Evolutionary conservation across 2,888 invertebrate species (phyloP), one percentile per base, ranked within the genome.

Genomic region (Alitta virens): DNA sequence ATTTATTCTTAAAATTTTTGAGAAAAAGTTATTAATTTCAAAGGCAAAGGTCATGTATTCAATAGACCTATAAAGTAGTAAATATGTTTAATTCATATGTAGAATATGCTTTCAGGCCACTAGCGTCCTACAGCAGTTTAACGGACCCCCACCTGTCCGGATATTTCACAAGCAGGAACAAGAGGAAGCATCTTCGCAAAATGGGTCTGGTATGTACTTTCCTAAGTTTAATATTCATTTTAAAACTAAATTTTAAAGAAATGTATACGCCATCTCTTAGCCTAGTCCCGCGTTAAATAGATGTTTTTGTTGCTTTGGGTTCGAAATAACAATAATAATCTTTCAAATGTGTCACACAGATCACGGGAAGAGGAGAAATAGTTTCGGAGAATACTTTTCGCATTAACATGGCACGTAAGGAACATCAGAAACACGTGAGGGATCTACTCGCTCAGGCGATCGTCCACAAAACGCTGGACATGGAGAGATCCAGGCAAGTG

Each of bases 391-490:
- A 74, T 26, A 76, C 76, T 50, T 81, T 77, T 63, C 68, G 80
- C 7, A 64, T 78, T 9, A 78, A 77, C 63, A 78, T 78, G 75
- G 76, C 78, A 1, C 67, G 77, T 12, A 76, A 75, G 43, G 80
- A 81, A 63, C 80, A 81, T 66, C 76, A 78, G 65, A 74, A 76
- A 54, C 77, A 79, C 56, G 81, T 82, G n/a, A 77, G 78, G 56
- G 76, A 81, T 46, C 71, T 80, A 54, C 71, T 82, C n/a, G 79
- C 81, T 3, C 80, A 81, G 68, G 81, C 81, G 21, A 81, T 82
- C 21, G 80, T 81, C 14, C 75, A 81, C 67, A 82, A 81, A 63
- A 78, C 79, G 0, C 71, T 80, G n/a, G 80, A 79, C 63, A 68
- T 80, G 51, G 79, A 80, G 63, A 67, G 79, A 38, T 70, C 68